Base-by-base conservation (phyloP, 2,888 invertebrate species). In the Phortica magna region DNA sequence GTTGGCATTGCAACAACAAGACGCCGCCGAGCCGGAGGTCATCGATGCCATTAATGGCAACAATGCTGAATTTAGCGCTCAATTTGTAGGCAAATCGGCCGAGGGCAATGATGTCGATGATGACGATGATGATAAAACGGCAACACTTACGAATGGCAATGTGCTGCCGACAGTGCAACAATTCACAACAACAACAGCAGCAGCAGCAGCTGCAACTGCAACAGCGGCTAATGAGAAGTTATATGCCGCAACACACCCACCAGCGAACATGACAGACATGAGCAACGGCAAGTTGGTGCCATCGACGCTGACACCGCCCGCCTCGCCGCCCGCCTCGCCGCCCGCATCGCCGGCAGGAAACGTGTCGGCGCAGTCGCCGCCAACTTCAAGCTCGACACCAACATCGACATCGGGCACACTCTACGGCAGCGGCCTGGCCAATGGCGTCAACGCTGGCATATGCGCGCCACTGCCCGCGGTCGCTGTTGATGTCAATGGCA, bases 401-500 rank as follows among this genome's bases (percentile, higher is more conserved):
- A 48, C 65, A 6, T 43, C 76, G 42, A 41, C 57, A 74, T 48
- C 68, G 65, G 76, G 70, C 67, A 77, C 42, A 61, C 73, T 81
- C 10, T 81, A 82, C 53, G 81, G 80, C n/a, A 79, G 7, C 78
- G 17, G 65, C 81, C 74, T 74, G 83, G 42, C 79, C 83, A 88
- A 89, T 48, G 86, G 48, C 42, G 65, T 80, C 7, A 80, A 79
- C 55, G 75, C 75, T 6, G 77, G 88, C 57, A 82, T 88, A 1
- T 87, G 87, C 55, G 64, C 80, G 39, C 55, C 77, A 7, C 53
- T 82, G 74, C 78, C 83, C 6, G 73, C 82, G 48, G 81, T 81
- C n/a, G 83, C 82, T 7, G 84, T 89, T 12, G 85, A 89, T 75
- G 90, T 90, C 42, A 90, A 90, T 77, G 90, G 90, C 78, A 90